Evolutionary conservation across 2,113 vertebrate species (phyloP).

Genomic region (Psettodes erumei): DNA sequence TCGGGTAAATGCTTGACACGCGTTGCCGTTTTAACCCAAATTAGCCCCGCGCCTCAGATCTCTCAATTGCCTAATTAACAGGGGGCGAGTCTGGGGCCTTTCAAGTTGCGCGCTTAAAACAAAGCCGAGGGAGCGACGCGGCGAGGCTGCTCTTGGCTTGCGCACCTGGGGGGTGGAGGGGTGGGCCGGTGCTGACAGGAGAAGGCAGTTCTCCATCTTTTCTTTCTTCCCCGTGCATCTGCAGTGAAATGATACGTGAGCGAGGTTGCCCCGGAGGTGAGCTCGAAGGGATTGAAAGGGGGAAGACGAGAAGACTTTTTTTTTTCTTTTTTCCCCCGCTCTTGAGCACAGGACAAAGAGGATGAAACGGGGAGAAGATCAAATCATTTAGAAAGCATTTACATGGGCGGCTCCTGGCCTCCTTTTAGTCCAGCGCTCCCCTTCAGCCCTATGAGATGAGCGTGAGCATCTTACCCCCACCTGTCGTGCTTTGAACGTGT

Average conservation of each 20-base stretch:
- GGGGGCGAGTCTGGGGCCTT: conserved; percentile 62
- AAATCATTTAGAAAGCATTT: not conserved
- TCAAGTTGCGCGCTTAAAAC: conserved; percentile 73
- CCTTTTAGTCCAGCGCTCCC: not conserved
- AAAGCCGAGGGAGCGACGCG: conserved; percentile 43
- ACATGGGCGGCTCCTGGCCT: not conserved
- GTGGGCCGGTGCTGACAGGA: conserved; percentile 10
- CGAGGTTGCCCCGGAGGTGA: conserved; percentile 21
- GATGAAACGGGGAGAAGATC: not conserved
- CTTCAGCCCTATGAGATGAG: not conserved
- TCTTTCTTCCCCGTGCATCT: not conserved
- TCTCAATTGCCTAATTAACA: conserved; percentile 78
- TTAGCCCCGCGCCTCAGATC: conserved; percentile 75
- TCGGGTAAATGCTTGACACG: conserved; percentile 73
- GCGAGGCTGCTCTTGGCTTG: conserved; percentile 39
- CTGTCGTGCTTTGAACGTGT: not conserved
- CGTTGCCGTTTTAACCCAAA: conserved; percentile 79
- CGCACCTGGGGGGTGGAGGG: conserved; percentile 65
- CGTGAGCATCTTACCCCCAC: not conserved
- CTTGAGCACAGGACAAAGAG: not conserved
- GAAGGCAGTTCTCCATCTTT: conserved; percentile 6
- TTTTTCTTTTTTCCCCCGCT: conserved; percentile 2
- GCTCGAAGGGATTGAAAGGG: not conserved
- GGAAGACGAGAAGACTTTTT: not conserved
- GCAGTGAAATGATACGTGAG: conserved; percentile 23